Evolutionary conservation across 2,888 invertebrate genomes (phyloP), one percentile per base, ranked within the genome.

Genomic region (Gibbula magus): DNA sequence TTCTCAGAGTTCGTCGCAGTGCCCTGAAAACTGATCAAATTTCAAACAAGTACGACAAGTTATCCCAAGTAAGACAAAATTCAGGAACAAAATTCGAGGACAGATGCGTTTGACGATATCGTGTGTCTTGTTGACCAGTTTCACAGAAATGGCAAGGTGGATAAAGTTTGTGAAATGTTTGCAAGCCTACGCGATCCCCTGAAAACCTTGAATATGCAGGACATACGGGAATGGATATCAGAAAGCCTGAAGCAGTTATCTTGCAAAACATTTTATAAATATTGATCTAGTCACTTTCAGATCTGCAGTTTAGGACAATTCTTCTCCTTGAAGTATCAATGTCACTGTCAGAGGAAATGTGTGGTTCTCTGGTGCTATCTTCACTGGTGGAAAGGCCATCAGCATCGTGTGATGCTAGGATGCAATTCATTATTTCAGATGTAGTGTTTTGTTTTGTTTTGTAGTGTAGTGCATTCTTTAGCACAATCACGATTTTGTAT

Each of bases 1-100:
- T 84, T 56, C 78, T 79, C 35, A 45, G 82, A n/a, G 82, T 83
- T 0, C 82, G 83, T 51, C 39, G 78, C 35, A 35, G 35, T 35
- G 35, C 35, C 35, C 35, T 35, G 35, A 35, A 35, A 35, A 35
- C 75, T 51, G 75, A 54, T 13, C 18, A 54, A 18, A 54, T 54
- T 4, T 54, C 5, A 3, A 54, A 54, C 5, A 54, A 54, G 20
- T 54, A 54, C 10, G 54, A 54, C 54, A 54, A 13, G 13, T 54
- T 54, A 13, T 54, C 5, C 20, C 18, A 54, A n/a, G 54, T 54
- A 3, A 54, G 54, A 54, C 54, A 54, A 54, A 54, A 20, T 13
- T 54, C 54, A 5, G 54, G 13, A 4, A n/a, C 3, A 54, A 54
- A 3, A 54, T 20, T 5, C 54, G 2, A n/a, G n/a, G 3, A 20